Conservation (phyloP, 2,797 vertebrate genomes). For the Loris lydekkerianus region DNA sequence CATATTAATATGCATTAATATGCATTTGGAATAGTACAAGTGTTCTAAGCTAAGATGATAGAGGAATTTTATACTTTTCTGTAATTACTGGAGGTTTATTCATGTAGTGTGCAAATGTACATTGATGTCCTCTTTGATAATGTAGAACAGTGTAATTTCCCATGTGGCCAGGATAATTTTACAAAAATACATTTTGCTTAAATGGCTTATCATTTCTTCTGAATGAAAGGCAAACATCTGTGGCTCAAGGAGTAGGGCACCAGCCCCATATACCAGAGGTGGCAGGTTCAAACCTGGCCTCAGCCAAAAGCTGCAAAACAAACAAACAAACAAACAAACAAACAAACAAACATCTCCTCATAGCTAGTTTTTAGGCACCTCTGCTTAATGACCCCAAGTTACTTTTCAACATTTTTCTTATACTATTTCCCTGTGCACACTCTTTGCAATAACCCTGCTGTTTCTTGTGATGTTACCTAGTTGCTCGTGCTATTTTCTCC, state of each 20-base stretch:
- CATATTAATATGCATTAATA: background rate
- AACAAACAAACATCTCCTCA: background rate
- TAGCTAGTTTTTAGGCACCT: background rate
- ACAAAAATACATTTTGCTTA: background rate
- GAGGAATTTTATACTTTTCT: background rate
- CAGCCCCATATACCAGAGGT: no score
- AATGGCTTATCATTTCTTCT: background rate
- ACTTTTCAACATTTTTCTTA: background rate
- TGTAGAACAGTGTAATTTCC: background rate
- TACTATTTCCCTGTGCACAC: rapidly evolving
- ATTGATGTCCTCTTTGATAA: background rate
- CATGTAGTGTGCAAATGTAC: background rate
- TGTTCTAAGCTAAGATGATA: background rate
- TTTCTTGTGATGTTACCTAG: background rate
- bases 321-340: no score
- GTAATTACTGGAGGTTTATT: background rate
- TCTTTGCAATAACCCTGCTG: background rate
- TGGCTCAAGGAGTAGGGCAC: no score
- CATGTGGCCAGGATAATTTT: background rate
- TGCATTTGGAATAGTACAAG: background rate
- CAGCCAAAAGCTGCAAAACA: no score
- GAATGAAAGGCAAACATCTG: background rate
- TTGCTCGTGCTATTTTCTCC: background rate
- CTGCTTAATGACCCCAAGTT: background rate
- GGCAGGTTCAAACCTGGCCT: no score